Percentiles rank a stretch among this genome's conserved stretches.
phyloP scores from a whole-genome alignment of 2,888 invertebrate species.

The Plebejus melissa region DNA sequence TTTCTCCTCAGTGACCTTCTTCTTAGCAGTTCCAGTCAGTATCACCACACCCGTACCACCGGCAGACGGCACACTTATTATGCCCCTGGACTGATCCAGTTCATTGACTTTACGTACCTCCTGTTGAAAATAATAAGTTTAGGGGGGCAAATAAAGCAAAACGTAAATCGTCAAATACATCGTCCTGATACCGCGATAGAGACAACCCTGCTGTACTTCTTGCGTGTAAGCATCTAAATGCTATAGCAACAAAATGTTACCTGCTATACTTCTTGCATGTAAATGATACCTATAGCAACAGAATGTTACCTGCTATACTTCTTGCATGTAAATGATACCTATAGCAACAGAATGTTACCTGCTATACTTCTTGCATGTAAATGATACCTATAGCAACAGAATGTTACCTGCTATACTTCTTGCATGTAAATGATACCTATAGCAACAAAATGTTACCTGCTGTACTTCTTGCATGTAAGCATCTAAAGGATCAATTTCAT shows the following conservation, averaged over 20 bases:
- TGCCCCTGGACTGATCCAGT: conserved; percentile 79
- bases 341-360: conserved; percentile 51
- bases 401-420: too few species aligned
- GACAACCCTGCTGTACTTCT: too few species aligned
- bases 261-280: conserved; percentile 90
- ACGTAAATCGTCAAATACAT: too few species aligned
- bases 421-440: too few species aligned
- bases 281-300: conserved; percentile 53
- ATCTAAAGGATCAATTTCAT: conserved; percentile 96
- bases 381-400: conserved; percentile 72
- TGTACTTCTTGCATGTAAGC: conserved; percentile 96
- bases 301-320: conserved; percentile 78
- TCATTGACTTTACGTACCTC: conserved; percentile 91
- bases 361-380: conserved; percentile 93
- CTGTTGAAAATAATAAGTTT: conserved; percentile 64
- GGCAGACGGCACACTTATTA: conserved; percentile 63
- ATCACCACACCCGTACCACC: conserved; percentile 84
- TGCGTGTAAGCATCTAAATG: conserved; percentile 84
- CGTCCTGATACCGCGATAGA: too few species aligned
- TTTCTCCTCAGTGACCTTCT: conserved; percentile 87
- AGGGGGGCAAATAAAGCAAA: too few species aligned
- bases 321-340: conserved; percentile 88
- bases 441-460: conserved; percentile 55
- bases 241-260: conserved; percentile 45
- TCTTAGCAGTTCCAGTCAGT: conserved; percentile 91